Evolutionary conservation across 2,797 vertebrate genomes (phyloP).

Genomic region (Anas georgica): DNA sequence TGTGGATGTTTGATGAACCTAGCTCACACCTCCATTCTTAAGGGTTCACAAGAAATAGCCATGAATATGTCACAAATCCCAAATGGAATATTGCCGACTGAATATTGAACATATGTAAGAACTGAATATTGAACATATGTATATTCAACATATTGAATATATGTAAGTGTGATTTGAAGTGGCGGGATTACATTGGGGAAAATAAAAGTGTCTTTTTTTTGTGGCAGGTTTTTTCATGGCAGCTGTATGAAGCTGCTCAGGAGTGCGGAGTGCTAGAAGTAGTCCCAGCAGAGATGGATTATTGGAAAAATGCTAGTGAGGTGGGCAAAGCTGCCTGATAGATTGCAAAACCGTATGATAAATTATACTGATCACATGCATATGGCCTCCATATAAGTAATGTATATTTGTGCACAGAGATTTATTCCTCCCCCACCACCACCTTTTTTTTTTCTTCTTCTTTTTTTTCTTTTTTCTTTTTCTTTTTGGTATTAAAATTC

Average conservation of each 20-base stretch:
- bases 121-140: no score
- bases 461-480: not conserved
- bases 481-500: constrained; percentile 40
- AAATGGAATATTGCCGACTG: not conserved
- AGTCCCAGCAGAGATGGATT: constrained; percentile 63
- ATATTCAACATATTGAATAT: no score
- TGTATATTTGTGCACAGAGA: constrained; percentile 46
- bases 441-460: not conserved
- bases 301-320: constrained; percentile 58
- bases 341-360: constrained; percentile 71
- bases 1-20: not conserved
- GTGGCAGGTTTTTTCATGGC: not conserved
- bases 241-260: constrained; percentile 44
- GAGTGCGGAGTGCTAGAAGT: constrained; percentile 46
- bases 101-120: no score
- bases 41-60: not conserved
- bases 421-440: constrained; percentile 28
- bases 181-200: constrained; percentile 8
- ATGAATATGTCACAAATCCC: not conserved
- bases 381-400: constrained; percentile 46
- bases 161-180: constrained; percentile 38
- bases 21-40: not conserved
- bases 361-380: constrained; percentile 59
- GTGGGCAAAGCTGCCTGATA: constrained; percentile 51
- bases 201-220: not conserved